Conservation (phyloP, 2,113 vertebrate genomes). For the Sinosuthora webbiana region DNA sequence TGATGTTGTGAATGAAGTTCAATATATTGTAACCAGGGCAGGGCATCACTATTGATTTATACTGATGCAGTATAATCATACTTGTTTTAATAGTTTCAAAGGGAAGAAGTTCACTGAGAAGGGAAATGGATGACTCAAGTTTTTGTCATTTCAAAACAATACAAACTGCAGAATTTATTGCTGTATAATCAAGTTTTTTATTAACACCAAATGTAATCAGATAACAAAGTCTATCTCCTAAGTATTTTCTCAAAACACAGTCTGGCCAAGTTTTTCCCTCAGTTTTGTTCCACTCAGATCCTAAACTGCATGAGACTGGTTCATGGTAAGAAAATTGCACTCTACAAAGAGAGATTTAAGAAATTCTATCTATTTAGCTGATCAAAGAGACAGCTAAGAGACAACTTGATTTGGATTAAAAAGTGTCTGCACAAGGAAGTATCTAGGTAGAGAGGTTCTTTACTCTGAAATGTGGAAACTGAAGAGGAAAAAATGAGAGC, state of each 20-base stretch:
- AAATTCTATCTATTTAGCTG: not conserved
- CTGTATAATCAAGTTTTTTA: conserved; percentile 46
- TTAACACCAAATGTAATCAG: conserved; percentile 52
- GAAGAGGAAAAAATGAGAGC: not conserved
- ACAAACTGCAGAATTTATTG: conserved; percentile 37
- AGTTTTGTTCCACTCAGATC: not conserved
- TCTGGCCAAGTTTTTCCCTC: not conserved
- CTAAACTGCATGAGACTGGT: not conserved
- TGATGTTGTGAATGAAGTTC: conserved; percentile 16
- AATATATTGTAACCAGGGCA: conserved; percentile 27
- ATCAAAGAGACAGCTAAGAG: conserved; percentile 17
- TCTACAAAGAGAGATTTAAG: conserved; percentile 1
- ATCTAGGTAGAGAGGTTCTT: not conserved
- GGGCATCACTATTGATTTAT: conserved; percentile 27
- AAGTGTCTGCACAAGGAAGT: not conserved
- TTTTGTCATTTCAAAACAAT: conserved; percentile 49
- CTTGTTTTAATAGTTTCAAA: conserved; percentile 12
- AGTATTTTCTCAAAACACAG: not conserved
- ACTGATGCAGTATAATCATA: conserved; percentile 1
- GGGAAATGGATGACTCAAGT: not conserved
- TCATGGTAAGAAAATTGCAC: conserved; percentile 18
- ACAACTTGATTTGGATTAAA: not conserved
- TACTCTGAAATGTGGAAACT: not conserved
- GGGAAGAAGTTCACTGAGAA: not conserved
- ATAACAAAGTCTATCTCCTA: conserved; percentile 35